Evolutionary conservation across 2,888 invertebrate genomes (phyloP).

Genomic region (Hesperia comma): DNA sequence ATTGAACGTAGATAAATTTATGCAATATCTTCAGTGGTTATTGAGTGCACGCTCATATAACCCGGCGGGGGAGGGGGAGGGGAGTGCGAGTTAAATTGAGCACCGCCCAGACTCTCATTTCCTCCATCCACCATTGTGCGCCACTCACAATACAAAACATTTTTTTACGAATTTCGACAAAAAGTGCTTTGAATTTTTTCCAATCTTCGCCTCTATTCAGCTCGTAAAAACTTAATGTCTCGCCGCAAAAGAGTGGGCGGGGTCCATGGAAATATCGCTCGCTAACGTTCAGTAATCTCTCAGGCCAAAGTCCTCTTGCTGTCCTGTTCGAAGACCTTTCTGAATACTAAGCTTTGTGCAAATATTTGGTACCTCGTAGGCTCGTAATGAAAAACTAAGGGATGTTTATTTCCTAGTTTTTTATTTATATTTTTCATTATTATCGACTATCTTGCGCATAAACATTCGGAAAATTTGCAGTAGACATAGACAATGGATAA

Average conservation of each 20-base stretch:
- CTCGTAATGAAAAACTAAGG: slow-evolving; percentile 2
- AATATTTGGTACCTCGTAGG: slow-evolving; percentile 21
- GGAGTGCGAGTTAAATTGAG: slow-evolving; percentile 79
- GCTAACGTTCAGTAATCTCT: slow-evolving; percentile 36
- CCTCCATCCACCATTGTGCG: slow-evolving; percentile 79
- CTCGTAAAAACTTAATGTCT: slow-evolving; percentile 77
- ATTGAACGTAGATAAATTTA: slow-evolving; percentile 46
- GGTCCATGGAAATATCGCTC: slow-evolving; percentile 47
- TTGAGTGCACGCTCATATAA: slow-evolving; percentile 61
- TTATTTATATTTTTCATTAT: background rate
- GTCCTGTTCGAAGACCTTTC: slow-evolving; percentile 28
- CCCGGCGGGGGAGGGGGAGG: slow-evolving; percentile 51
- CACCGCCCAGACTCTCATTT: slow-evolving; percentile 82
- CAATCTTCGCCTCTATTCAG: slow-evolving; percentile 81
- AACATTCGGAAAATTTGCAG: no score
- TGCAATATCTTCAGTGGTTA: slow-evolving; percentile 55
- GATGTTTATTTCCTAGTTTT: slow-evolving; percentile 8
- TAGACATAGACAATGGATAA: no score
- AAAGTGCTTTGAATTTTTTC: slow-evolving; percentile 82
- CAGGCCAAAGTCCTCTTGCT: slow-evolving; percentile 31
- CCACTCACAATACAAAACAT: slow-evolving; percentile 83
- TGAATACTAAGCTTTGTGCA: slow-evolving; percentile 19
- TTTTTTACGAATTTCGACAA: slow-evolving; percentile 80
- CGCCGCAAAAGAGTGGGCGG: slow-evolving; percentile 64
- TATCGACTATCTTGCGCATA: no score